phyloP scores from a whole-genome alignment of 2,888 invertebrate species.

The Watsonalla cultraria region DNA sequence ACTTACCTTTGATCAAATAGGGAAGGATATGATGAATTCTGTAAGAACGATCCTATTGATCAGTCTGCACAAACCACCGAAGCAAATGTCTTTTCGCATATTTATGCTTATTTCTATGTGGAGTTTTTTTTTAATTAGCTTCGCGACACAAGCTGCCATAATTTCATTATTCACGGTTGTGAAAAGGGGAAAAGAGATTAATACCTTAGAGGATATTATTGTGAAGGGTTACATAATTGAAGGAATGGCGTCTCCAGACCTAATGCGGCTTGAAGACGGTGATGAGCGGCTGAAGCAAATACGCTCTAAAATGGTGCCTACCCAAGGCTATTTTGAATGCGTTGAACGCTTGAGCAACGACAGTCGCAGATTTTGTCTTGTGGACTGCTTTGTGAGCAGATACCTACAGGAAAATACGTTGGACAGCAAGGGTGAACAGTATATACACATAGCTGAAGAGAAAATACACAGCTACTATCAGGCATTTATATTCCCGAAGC shows the following conservation, averaged over 20 bases:
- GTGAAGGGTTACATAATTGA: conserved; percentile 58
- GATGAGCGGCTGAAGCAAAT: conserved; percentile 51
- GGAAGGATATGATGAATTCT: conserved; percentile 60
- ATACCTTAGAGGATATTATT: conserved; percentile 63
- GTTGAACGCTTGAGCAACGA: conserved; percentile 45
- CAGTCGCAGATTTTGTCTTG: conserved; percentile 53
- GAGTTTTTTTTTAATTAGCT: conserved; percentile 65
- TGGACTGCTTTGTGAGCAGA: conserved; percentile 63
- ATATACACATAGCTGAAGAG: conserved; percentile 59
- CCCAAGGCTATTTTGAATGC: conserved; percentile 45
- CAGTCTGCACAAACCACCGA: conserved; percentile 48
- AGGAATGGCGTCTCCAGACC: conserved; percentile 65
- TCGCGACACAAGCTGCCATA: conserved; percentile 61
- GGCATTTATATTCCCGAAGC: conserved; percentile 44
- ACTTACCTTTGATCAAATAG: conserved; percentile 47
- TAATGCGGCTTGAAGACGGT: conserved; percentile 48
- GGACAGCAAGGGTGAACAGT: conserved; percentile 59
- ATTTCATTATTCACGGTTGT: conserved; percentile 62
- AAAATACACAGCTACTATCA: conserved; percentile 64
- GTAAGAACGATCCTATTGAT: conserved; percentile 48
- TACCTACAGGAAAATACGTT: conserved; percentile 51
- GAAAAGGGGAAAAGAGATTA: conserved; percentile 61
- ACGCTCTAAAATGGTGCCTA: conserved; percentile 48
- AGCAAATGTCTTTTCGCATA: conserved; percentile 46
- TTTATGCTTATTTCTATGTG: conserved; percentile 53